Conservation (phyloP, 2,888 invertebrate species). For the Ochropleura plecta region DNA sequence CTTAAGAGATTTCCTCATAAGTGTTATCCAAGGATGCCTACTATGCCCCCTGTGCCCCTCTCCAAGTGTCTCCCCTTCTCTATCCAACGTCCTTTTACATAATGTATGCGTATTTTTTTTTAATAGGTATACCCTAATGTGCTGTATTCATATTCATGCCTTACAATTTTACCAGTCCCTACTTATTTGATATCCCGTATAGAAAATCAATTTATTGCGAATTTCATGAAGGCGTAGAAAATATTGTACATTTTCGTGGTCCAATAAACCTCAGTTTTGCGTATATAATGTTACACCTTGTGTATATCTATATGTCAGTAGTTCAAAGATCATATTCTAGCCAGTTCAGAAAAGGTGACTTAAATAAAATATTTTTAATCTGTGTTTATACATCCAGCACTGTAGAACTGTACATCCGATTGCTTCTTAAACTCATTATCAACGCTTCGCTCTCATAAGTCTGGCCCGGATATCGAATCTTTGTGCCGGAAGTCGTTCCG, state of each 20-base stretch:
- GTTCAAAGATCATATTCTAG: neutral
- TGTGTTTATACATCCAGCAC: neutral
- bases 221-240: no score
- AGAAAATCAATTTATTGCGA: no score
- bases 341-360: neutral
- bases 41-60: neutral
- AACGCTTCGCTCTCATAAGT: slow-evolving; percentile 30
- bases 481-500: slow-evolving; percentile 48
- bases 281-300: no score
- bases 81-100: neutral
- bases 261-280: no score
- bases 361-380: neutral
- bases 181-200: neutral
- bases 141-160: neutral
- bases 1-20: neutral
- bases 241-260: no score
- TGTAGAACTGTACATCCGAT: neutral
- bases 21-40: neutral
- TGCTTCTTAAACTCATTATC: slow-evolving; percentile 20
- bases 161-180: neutral
- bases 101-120: neutral
- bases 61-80: neutral
- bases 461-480: slow-evolving; percentile 42
- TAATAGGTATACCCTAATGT: neutral
- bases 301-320: neutral